Conservation (phyloP, 2,888 invertebrate species). For the Caenorhabditis sp. region DNA sequence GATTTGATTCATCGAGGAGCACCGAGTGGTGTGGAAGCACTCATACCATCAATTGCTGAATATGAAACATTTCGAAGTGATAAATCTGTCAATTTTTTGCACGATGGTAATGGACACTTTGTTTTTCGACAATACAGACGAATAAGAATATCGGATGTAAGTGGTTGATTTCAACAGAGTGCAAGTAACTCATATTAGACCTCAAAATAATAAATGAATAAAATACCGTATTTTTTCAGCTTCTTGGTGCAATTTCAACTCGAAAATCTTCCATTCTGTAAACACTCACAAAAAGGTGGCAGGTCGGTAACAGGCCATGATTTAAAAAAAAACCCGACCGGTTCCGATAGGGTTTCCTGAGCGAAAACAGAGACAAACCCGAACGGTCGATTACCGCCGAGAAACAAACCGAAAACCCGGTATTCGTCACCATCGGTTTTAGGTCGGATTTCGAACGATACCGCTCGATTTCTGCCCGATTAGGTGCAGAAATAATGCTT, state of each 20-base stretch:
- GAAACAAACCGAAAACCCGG: too few relatives aligned
- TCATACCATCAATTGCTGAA: constrained; percentile 52
- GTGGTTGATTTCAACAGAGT: constrained; percentile 4
- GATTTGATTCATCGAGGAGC: constrained; percentile 45
- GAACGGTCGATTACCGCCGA: too few relatives aligned
- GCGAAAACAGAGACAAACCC: too few relatives aligned
- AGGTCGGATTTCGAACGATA: too few relatives aligned
- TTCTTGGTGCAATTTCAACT: not conserved
- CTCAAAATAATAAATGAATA: not conserved
- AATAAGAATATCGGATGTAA: constrained; percentile 49
- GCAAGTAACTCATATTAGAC: too few relatives aligned
- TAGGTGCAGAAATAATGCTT: too few relatives aligned
- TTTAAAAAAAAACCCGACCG: not conserved
- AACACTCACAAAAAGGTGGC: not conserved
- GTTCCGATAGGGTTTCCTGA: too few relatives aligned
- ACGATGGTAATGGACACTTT: constrained; percentile 45
- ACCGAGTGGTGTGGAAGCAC: constrained; percentile 49
- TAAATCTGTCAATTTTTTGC: constrained; percentile 51
- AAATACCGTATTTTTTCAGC: not conserved
- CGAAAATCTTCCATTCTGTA: not conserved
- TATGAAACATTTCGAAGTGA: constrained; percentile 57
- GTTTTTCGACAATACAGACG: constrained; percentile 52
- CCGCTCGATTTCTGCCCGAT: too few relatives aligned
- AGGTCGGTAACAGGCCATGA: too few relatives aligned
- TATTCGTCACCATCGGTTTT: too few relatives aligned